Percentiles rank a stretch among this genome's conserved stretches.
These are phyloP conservation scores for Chalcis sispes DNA, from an alignment of 2,888 invertebrate species.

Conservation along the genomic window DNA sequence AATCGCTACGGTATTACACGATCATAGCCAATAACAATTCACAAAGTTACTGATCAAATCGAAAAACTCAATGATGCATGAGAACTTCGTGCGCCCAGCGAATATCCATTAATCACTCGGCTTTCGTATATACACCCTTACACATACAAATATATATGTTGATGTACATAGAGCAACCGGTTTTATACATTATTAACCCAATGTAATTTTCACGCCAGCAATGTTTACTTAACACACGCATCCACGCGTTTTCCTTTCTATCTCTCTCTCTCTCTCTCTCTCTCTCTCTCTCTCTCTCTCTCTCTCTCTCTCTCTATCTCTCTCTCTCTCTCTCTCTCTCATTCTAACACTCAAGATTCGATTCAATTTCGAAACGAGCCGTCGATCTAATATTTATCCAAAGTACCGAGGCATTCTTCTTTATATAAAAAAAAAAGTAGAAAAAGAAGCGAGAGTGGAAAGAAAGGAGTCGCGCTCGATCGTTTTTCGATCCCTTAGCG, in stretches of 20 bases:
- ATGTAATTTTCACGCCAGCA: too few relatives aligned
- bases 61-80: neutral
- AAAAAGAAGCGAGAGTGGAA: neutral
- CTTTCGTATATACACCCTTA: too few relatives aligned
- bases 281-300: constrained; percentile 6
- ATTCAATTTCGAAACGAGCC: constrained; percentile 40
- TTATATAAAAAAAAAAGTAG: constrained; percentile 3
- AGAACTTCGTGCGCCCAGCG: neutral
- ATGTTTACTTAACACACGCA: too few relatives aligned
- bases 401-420: constrained; percentile 37
- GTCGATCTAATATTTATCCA: constrained; percentile 51
- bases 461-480: constrained; percentile 13
- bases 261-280: neutral
- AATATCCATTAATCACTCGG: constrained; percentile 5
- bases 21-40: neutral
- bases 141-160: too few relatives aligned
- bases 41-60: neutral
- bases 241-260: too few relatives aligned
- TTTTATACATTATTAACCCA: too few relatives aligned
- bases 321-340: constrained; percentile 33
- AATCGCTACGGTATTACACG: too few relatives aligned
- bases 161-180: too few relatives aligned
- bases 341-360: too few relatives aligned
- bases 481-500: constrained; percentile 44
- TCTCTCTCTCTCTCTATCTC: constrained; percentile 66